phyloP scores from a whole-genome alignment of 2,113 vertebrate genomes.

The Lates calcarifer region DNA sequence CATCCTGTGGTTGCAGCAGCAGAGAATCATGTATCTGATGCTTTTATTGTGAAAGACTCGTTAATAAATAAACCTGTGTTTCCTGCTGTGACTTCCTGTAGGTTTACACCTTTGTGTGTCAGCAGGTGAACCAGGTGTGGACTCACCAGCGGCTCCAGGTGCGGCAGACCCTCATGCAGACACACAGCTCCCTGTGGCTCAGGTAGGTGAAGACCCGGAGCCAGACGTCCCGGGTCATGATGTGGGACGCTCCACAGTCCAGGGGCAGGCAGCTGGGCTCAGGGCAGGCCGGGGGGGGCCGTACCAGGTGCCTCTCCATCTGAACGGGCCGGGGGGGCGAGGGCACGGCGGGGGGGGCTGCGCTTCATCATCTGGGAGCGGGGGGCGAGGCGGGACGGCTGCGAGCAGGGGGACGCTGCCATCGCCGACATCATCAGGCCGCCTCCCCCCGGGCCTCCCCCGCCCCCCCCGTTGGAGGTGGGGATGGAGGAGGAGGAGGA shows the following conservation, averaged over 20 bases:
- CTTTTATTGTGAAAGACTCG: neutral
- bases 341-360: slow-evolving; percentile 86
- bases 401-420: slow-evolving; percentile 72
- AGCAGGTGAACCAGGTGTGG: too few relatives aligned
- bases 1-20: too few relatives aligned
- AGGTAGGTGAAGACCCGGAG: slow-evolving; percentile 91
- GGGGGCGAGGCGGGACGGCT: slow-evolving; percentile 77
- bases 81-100: too few relatives aligned
- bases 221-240: slow-evolving; percentile 90
- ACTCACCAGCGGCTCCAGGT: slow-evolving; percentile 95
- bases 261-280: slow-evolving; percentile 92
- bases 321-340: slow-evolving; percentile 88
- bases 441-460: slow-evolving; percentile 33
- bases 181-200: slow-evolving; percentile 89
- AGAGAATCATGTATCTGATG: too few relatives aligned
- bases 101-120: too few relatives aligned
- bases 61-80: too few relatives aligned
- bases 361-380: slow-evolving; percentile 89
- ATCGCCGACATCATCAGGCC: slow-evolving; percentile 67
- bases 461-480: slow-evolving; percentile 76
- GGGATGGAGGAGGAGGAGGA: slow-evolving; percentile 63
- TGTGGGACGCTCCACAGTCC: slow-evolving; percentile 89
- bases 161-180: slow-evolving; percentile 95
- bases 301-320: slow-evolving; percentile 92
- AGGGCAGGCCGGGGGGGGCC: slow-evolving; percentile 90